Evolutionary conservation across 2,113 vertebrate species (phyloP).

Genomic region (Triplophysa tibetana): DNA sequence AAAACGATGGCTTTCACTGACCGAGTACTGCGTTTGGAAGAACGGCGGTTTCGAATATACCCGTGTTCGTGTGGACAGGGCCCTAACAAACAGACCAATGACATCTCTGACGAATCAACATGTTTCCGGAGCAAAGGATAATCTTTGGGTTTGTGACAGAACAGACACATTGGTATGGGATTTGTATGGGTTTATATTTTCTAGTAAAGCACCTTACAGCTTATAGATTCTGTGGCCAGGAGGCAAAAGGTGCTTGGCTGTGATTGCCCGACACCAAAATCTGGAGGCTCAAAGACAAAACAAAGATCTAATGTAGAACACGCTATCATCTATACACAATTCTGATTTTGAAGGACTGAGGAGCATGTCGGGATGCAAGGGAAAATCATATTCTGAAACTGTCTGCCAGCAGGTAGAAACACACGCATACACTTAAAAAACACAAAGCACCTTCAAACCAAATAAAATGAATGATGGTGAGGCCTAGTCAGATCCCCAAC

Average conservation of each 20-base stretch:
- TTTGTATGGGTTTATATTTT: not conserved
- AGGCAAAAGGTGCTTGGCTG: not conserved
- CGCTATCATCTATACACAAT: not conserved
- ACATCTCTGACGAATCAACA: not conserved
- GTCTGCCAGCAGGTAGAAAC: too few species aligned
- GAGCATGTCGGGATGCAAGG: too few species aligned
- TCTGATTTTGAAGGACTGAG: too few species aligned
- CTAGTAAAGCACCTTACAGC: not conserved
- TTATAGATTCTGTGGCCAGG: not conserved
- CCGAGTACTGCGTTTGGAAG: too few species aligned
- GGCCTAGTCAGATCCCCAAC: too few species aligned
- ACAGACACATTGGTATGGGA: not conserved
- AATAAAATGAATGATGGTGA: too few species aligned
- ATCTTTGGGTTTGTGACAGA: not conserved
- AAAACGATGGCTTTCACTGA: too few species aligned
- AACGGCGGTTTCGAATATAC: too few species aligned
- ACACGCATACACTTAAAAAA: too few species aligned
- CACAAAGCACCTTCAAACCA: too few species aligned
- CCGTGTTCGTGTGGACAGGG: too few species aligned
- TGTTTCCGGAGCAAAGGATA: not conserved
- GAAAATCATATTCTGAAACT: too few species aligned
- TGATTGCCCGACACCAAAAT: not conserved
- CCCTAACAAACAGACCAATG: not conserved
- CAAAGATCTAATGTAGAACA: not conserved
- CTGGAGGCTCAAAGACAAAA: not conserved